These are phyloP conservation scores for Platalea minor DNA, from an alignment of 2,797 vertebrate species.

Conservation along the genomic window DNA sequence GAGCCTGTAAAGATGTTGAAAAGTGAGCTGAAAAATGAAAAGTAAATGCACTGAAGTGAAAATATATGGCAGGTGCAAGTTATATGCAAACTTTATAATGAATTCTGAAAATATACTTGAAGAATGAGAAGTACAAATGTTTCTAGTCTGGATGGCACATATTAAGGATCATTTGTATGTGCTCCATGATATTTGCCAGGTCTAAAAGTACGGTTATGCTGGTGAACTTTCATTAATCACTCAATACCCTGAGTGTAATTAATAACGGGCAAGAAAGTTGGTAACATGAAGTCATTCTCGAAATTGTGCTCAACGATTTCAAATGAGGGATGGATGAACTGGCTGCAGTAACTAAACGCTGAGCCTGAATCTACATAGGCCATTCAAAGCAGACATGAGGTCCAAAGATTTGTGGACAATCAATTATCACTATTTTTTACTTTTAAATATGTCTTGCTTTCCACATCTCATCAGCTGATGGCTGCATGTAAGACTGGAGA, in stretches of 20 bases:
- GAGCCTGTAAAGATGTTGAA: not conserved
- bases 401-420: not conserved
- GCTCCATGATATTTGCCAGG: not conserved
- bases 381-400: not conserved
- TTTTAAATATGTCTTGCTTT: conserved; percentile 1
- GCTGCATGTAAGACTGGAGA: not conserved
- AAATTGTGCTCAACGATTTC: not conserved
- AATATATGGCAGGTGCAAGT: conserved; percentile 24
- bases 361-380: not conserved
- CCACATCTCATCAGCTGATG: not conserved
- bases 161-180: not conserved
- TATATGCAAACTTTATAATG: not conserved
- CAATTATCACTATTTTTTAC: not conserved
- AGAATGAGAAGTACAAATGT: conserved; percentile 1
- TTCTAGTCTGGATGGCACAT: not conserved
- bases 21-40: conserved; percentile 14
- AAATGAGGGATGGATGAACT: not conserved
- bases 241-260: not conserved
- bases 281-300: not conserved
- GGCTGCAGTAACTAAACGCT: not conserved
- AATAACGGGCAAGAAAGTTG: not conserved
- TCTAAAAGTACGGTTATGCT: not conserved
- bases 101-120: not conserved
- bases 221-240: conserved; percentile 16
- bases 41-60: not conserved